Evolutionary conservation across 2,888 invertebrate species (phyloP), one percentile per base, ranked within the genome.

Genomic region (Notodonta dromedarius): DNA sequence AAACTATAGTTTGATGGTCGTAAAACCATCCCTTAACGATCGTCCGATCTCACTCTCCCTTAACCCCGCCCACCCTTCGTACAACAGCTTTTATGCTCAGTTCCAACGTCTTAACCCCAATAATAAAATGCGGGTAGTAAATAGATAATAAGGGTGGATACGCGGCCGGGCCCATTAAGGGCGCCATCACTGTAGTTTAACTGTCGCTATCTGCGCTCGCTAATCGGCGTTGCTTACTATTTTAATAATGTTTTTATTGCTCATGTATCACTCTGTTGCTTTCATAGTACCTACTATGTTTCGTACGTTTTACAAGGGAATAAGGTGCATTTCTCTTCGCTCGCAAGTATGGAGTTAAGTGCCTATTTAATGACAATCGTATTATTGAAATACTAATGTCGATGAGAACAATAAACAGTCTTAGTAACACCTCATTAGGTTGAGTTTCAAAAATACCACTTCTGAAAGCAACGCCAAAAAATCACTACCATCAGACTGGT

Each of bases 61-160:
- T 77, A 77, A 82, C 85, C 82, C 84, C 89, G 87, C 91, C 91
- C 74, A 81, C 71, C 76, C 80, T 68, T 74, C 82, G 80, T 81
- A 82, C 79, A 72, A 79, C 83, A 82, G 78, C 84, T 86, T 89
- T 88, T 88, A 88, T 86, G 75, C 79, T 80, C 80, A 82, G 81
- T 82, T 82, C 80, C 78, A 66, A 77, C 82, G 80, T 90, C 90
- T 91, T 93, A 93, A 93, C 93, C 93, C 91, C 92, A 91, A 93
- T 93, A 93, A 93, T 93, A 93, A 93, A 93, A 93, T 93, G 93
- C 84, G 86, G 90, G 91, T 86, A 86, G 92, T 93, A 93, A 93
- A 93, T 92, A 93, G 90, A 93, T 93, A 93, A 93, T 93, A 93
- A 89, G 91, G 88, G 89, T 77, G 86, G 78, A 87, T 85, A 83